These are phyloP conservation scores for Erebia ligea DNA, from an alignment of 2,888 invertebrate genomes.

Conservation along the genomic window DNA sequence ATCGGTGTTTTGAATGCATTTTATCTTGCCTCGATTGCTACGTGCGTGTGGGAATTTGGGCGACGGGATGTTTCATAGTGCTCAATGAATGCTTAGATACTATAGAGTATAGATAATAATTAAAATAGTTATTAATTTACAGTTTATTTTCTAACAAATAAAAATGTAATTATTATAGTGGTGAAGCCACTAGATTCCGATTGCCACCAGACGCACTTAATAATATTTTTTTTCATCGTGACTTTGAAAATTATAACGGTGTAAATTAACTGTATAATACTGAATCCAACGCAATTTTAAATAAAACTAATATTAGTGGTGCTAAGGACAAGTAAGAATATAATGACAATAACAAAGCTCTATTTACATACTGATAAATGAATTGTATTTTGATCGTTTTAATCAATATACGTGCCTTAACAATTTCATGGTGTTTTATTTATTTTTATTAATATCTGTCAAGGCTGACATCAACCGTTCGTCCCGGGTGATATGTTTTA, in stretches of 20 bases:
- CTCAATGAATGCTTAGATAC: constrained; percentile 30
- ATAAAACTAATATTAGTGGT: constrained; percentile 49
- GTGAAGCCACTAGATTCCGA: not conserved
- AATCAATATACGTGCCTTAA: constrained; percentile 71
- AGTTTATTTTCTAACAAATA: not conserved
- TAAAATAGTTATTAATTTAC: not conserved
- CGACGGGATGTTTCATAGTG: constrained; percentile 51
- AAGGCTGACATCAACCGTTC: not conserved
- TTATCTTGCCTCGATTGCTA: constrained; percentile 76
- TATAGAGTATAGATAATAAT: constrained; percentile 3
- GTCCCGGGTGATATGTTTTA: too few species aligned
- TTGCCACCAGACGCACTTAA: not conserved
- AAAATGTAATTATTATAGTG: not conserved
- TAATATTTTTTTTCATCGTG: not conserved
- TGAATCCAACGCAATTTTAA: constrained; percentile 21
- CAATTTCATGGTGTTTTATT: constrained; percentile 52
- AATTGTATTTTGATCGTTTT: constrained; percentile 57
- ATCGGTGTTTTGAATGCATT: constrained; percentile 20
- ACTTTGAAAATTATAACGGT: not conserved
- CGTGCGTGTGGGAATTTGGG: constrained; percentile 58
- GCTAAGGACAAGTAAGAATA: constrained; percentile 57
- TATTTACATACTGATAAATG: constrained; percentile 60
- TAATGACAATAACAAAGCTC: constrained; percentile 48
- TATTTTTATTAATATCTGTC: not conserved
- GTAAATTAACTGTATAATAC: constrained; percentile 2